These are phyloP conservation scores for Paracanthobrama guichenoti DNA, from an alignment of 2,113 vertebrate species.

Conservation along the genomic window DNA sequence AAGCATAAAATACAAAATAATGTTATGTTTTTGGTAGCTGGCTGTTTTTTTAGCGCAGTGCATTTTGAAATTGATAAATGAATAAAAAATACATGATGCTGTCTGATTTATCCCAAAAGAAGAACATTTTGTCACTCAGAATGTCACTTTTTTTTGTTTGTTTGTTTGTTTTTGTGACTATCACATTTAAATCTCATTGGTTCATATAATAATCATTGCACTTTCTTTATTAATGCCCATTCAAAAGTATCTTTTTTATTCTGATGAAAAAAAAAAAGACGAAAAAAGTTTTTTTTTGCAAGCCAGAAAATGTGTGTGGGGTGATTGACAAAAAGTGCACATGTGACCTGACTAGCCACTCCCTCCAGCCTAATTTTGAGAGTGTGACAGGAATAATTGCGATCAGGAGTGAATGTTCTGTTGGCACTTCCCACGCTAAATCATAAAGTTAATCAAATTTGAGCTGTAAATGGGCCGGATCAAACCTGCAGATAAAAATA, in stretches of 20 bases:
- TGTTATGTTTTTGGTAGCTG: too few relatives aligned
- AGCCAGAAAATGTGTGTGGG: neutral
- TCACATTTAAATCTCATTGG: too few relatives aligned
- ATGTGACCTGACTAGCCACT: slow-evolving; percentile 5
- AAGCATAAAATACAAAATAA: too few relatives aligned
- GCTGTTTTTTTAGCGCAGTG: too few relatives aligned
- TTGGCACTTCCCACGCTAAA: slow-evolving; percentile 9
- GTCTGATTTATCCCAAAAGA: too few relatives aligned
- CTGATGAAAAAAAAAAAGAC: neutral
- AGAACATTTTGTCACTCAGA: too few relatives aligned
- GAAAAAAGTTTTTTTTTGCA: too few relatives aligned
- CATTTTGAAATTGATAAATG: too few relatives aligned
- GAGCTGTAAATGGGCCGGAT: slow-evolving; percentile 35
- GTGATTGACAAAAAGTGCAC: neutral
- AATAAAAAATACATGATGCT: too few relatives aligned
- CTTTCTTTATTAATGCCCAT: neutral
- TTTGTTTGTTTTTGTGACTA: neutral
- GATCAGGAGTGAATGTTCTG: neutral
- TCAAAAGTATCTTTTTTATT: neutral
- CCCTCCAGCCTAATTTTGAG: neutral
- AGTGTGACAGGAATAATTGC: neutral
- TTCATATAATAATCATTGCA: too few relatives aligned
- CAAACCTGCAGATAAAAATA: slow-evolving; percentile 35
- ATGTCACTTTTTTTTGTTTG: neutral
- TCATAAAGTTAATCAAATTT: slow-evolving; percentile 39